Evolutionary conservation across 2,888 invertebrate genomes (phyloP).

Genomic region (Nipponacmea schrenckii): DNA sequence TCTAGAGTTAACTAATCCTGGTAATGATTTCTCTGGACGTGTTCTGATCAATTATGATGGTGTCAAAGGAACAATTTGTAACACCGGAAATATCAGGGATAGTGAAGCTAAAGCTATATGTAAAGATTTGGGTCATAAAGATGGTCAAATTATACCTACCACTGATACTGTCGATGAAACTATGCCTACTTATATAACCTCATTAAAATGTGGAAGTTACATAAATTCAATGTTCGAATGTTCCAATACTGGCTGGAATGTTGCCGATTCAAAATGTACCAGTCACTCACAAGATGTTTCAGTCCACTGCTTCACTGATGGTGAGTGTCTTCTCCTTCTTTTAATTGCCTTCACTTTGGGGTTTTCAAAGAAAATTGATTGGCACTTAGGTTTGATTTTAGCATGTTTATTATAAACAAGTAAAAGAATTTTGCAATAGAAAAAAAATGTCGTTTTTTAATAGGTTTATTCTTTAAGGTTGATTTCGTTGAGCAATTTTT

Average conservation of each 20-base stretch:
- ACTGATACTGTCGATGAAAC: not conserved
- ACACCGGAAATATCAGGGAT: conserved; percentile 76
- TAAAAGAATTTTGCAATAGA: too few relatives aligned
- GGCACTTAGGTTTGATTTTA: too few relatives aligned
- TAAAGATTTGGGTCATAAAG: conserved; percentile 74
- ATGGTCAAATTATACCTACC: conserved; percentile 32
- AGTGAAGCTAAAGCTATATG: conserved; percentile 77
- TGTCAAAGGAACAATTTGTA: conserved; percentile 68
- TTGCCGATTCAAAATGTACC: conserved; percentile 9
- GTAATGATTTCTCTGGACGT: conserved; percentile 34
- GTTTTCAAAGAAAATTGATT: too few relatives aligned
- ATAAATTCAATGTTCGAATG: conserved; percentile 40
- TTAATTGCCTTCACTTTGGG: too few relatives aligned
- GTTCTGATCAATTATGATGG: conserved; percentile 43
- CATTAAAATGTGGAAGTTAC: conserved; percentile 30
- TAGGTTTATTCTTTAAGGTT: too few relatives aligned
- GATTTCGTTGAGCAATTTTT: not conserved
- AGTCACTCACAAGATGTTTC: conserved; percentile 35
- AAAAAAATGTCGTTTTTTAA: too few relatives aligned
- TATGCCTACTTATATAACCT: not conserved
- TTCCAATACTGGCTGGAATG: conserved; percentile 40
- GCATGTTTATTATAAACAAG: too few relatives aligned
- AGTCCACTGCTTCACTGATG: conserved; percentile 42
- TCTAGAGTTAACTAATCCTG: conserved; percentile 32
- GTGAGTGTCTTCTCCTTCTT: conserved; percentile 25